These are phyloP conservation scores for Lasaia peninsularis DNA, from an alignment of 1,140 invertebrate genomes.

Conservation along the genomic window DNA sequence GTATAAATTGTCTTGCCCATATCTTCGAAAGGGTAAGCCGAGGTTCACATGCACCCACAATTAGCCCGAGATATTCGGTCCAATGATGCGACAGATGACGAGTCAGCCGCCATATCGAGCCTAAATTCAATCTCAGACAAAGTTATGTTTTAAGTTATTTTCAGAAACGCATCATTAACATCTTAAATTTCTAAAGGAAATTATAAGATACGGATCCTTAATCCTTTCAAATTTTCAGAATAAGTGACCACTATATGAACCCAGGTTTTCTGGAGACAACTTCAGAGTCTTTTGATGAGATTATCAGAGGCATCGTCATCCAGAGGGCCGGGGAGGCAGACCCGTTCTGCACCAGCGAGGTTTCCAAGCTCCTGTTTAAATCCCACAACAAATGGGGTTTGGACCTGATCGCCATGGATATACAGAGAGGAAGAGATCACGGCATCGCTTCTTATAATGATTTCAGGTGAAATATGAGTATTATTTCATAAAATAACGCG, in stretches of 20 bases:
- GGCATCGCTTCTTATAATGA: constrained; percentile 80
- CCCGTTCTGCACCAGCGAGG: constrained; percentile 85
- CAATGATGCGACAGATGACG: too few species aligned
- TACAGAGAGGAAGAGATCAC: constrained; percentile 85
- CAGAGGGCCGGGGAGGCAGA: constrained; percentile 78
- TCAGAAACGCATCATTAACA: too few species aligned
- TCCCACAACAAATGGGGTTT: constrained; percentile 78
- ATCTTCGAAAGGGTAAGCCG: too few species aligned
- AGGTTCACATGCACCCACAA: too few species aligned
- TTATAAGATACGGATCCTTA: too few species aligned
- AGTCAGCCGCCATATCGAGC: too few species aligned
- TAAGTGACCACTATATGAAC: constrained; percentile 68
- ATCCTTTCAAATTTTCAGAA: constrained; percentile 35
- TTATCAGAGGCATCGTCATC: constrained; percentile 52
- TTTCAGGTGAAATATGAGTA: constrained; percentile 45
- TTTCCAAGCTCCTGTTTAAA: constrained; percentile 92
- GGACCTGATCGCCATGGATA: constrained; percentile 84
- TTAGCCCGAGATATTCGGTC: too few species aligned
- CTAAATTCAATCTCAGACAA: too few species aligned
- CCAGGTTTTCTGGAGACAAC: constrained; percentile 56
- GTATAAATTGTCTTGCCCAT: too few species aligned
- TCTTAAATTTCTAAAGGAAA: too few species aligned
- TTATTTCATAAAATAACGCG: too few species aligned
- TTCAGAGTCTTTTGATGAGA: constrained; percentile 54
- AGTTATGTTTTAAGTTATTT: too few species aligned